These are phyloP conservation scores for Globodera rostochiensis DNA, from an alignment of 1,140 invertebrate species.

Conservation along the genomic window DNA sequence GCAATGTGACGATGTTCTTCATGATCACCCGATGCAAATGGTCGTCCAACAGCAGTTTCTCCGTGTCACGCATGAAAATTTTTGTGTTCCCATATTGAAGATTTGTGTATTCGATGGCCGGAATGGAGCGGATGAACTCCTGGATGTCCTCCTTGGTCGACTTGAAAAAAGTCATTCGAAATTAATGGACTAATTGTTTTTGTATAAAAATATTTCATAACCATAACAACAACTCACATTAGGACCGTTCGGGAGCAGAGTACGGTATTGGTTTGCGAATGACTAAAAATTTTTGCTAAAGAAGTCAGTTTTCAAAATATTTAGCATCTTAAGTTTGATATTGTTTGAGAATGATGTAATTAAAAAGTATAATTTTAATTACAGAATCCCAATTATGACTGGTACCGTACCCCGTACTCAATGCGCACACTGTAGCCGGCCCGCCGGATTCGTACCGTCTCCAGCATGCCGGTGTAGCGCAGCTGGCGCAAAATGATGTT, in stretches of 20 bases:
- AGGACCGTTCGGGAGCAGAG: conserved; percentile 81
- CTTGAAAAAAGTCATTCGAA: conserved; percentile 58
- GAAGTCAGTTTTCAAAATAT: background rate
- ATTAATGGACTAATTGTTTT: too few species aligned
- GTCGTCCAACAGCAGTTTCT: conserved; percentile 87
- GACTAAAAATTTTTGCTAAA: conserved; percentile 69
- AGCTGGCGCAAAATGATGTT: conserved; percentile 86
- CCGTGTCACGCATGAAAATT: conserved; percentile 88
- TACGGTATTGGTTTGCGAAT: conserved; percentile 87
- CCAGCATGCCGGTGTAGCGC: conserved; percentile 91
- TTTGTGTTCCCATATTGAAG: conserved; percentile 88
- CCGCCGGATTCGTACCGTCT: conserved; percentile 89
- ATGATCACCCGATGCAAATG: conserved; percentile 85
- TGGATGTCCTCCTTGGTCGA: conserved; percentile 65
- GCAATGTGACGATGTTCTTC: conserved; percentile 84
- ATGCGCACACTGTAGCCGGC: conserved; percentile 91
- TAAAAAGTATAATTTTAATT: too few species aligned
- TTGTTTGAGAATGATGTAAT: background rate
- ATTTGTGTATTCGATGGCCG: conserved; percentile 83
- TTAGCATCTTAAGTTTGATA: background rate
- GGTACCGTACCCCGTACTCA: conserved; percentile 75
- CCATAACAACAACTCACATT: conserved; percentile 59
- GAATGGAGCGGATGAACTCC: conserved; percentile 53
- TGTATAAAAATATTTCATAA: too few species aligned
- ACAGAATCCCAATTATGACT: background rate